Percentiles rank a stretch among this genome's conserved stretches.
phyloP scores from a whole-genome alignment of 2,113 vertebrate genomes.

The Paratilapia polleni region DNA sequence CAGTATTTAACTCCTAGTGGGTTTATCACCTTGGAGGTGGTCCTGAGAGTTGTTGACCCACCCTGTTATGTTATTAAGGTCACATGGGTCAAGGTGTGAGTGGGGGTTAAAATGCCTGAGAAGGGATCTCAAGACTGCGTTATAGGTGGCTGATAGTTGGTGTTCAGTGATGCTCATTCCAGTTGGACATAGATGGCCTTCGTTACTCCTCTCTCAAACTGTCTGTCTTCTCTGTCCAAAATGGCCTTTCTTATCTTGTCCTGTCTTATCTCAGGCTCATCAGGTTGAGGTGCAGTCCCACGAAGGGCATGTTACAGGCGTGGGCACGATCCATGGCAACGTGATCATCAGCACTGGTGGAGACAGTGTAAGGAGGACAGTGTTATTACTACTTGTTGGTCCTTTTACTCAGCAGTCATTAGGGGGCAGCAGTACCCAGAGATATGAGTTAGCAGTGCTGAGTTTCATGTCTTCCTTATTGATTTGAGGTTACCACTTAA shows the following conservation, averaged over 20 bases:
- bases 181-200: too few species aligned
- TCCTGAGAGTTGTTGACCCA: background rate
- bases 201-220: too few species aligned
- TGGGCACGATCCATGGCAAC: conserved; percentile 90
- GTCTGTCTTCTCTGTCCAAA: background rate
- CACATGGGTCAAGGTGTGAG: background rate
- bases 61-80: background rate
- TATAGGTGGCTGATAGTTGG: background rate
- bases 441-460: background rate
- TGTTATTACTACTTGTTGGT: background rate
- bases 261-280: conserved; percentile 82
- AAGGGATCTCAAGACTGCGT: background rate
- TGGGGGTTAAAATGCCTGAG: too few species aligned
- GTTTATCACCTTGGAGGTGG: background rate
- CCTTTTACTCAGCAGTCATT: conserved; percentile 19
- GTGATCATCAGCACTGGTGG: conserved; percentile 85
- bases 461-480: background rate
- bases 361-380: conserved; percentile 83
- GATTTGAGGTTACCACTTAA: background rate
- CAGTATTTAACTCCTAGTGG: too few species aligned
- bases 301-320: conserved; percentile 87
- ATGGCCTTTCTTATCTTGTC: background rate
- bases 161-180: too few species aligned
- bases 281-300: conserved; percentile 84
- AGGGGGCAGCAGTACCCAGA: conserved; percentile 54